Conservation (phyloP, 2,888 invertebrate genomes). For the Diarsia rubi region DNA sequence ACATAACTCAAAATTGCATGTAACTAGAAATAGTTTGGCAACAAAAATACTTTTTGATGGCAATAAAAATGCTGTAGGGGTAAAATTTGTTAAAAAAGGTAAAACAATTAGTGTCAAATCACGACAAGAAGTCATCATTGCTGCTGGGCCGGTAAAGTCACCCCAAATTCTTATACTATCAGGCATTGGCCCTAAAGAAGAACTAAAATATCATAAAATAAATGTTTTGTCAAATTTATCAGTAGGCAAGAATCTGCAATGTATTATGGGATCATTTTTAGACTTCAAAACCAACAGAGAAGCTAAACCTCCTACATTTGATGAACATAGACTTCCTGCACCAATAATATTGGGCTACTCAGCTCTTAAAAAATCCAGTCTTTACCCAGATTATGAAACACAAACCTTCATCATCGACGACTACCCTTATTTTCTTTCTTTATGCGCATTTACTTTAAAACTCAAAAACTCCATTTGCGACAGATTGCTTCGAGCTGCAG, state of each 20-base stretch:
- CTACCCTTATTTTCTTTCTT: slow-evolving; percentile 12
- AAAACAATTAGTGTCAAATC: slow-evolving; percentile 60
- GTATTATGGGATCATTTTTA: slow-evolving; percentile 63
- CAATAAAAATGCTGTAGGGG: slow-evolving; percentile 62
- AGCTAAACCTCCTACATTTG: slow-evolving; percentile 11
- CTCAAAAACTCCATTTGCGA: slow-evolving; percentile 33
- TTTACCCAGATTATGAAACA: slow-evolving; percentile 15
- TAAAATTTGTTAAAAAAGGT: slow-evolving; percentile 45
- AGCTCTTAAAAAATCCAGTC: neutral
- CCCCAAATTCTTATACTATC: slow-evolving; percentile 76
- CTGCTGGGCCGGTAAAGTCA: slow-evolving; percentile 76
- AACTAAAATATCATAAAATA: slow-evolving; percentile 71
- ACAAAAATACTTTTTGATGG: slow-evolving; percentile 67
- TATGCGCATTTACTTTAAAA: slow-evolving; percentile 26
- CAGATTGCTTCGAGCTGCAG: neutral
- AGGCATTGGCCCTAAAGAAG: slow-evolving; percentile 75
- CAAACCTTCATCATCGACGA: slow-evolving; percentile 18
- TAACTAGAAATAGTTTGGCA: slow-evolving; percentile 63
- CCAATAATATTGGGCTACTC: slow-evolving; percentile 39
- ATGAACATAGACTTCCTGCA: slow-evolving; percentile 29
- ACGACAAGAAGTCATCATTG: slow-evolving; percentile 72
- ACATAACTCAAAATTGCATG: slow-evolving; percentile 89
- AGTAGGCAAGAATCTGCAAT: slow-evolving; percentile 78
- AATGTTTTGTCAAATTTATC: slow-evolving; percentile 71
- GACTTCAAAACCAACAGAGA: slow-evolving; percentile 38